Evolutionary conservation across 1,140 invertebrate species (phyloP), one percentile per base, ranked within the genome.

Genomic region (Brachionus rubens): DNA sequence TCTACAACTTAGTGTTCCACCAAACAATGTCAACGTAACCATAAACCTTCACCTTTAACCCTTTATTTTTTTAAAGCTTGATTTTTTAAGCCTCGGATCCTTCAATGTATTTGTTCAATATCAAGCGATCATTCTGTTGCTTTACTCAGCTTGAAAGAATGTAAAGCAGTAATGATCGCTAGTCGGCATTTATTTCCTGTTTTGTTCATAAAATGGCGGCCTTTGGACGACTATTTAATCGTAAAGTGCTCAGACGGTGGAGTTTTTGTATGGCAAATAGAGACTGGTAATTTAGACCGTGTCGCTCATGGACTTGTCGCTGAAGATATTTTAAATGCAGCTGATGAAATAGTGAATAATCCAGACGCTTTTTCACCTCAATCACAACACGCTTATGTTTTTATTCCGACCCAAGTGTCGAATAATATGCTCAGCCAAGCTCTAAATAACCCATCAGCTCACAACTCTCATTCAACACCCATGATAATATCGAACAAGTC

Each of bases 221-320:
- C 96, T 0, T 87, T 95, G 1, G 96, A 99, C 84, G 96, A 99
- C 82, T 99, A 98, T 82, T 92, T 99, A 88, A 91, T 99, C 78
- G 92, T 98, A 16, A 92, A 92, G n/a, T 97, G 94, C 82, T 91
- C 92, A 10, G 96, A 99, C 86, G 94, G 95, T 14, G 94, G 93
- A 5, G 94, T 98, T 9, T 97, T 98, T 83, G 93, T 98, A 1
- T 99, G 96, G 96, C 95, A 99, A 87, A 98, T 99, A 94, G 96
- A 99, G 86, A 99, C 96, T 50, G 95, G 89, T 89, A 89, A 98
- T 83, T 83, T 99, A 76, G 96, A 99, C 85, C 88, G 96, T 56
- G 94, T 99, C 26, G 86, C 98, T 0, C 92, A 97, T 84, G 93
- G 93, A 46, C 91, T 98, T 82, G 90, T 92, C 75, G 95, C 94